Conservation (phyloP, 2,888 invertebrate species). For the Cartodere bifasciata region DNA sequence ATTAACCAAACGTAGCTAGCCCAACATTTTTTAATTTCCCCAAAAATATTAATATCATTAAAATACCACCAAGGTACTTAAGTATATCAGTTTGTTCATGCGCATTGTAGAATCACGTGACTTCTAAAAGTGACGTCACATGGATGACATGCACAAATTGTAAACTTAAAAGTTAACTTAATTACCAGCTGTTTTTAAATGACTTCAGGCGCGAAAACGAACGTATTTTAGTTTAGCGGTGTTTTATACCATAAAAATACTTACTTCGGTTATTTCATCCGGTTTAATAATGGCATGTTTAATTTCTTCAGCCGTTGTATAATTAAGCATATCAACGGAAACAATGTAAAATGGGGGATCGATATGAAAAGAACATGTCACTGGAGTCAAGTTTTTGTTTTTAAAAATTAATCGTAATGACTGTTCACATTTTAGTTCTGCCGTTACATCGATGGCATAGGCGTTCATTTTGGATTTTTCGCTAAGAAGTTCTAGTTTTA, state of each 20-base stretch:
- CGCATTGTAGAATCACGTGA: neutral
- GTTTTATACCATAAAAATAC: too few relatives aligned
- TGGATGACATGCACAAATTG: neutral
- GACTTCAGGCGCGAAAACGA: too few relatives aligned
- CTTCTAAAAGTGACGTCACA: neutral
- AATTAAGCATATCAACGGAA: slow-evolving; percentile 5
- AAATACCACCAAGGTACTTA: too few relatives aligned
- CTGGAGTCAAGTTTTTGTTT: slow-evolving; percentile 16
- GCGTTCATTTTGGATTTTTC: slow-evolving; percentile 16
- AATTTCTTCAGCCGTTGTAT: neutral
- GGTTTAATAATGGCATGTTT: slow-evolving; percentile 8
- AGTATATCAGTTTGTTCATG: too few relatives aligned
- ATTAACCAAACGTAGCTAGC: too few relatives aligned
- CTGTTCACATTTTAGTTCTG: slow-evolving; percentile 11
- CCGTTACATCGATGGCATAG: slow-evolving; percentile 20
- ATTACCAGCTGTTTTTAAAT: too few relatives aligned
- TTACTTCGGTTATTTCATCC: slow-evolving; percentile 8
- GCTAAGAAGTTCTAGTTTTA: slow-evolving; percentile 14
- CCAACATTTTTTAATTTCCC: too few relatives aligned
- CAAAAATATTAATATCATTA: too few relatives aligned
- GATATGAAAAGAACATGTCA: slow-evolving; percentile 12
- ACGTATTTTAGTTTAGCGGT: too few relatives aligned
- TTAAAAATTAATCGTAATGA: slow-evolving; percentile 14
- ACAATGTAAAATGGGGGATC: slow-evolving; percentile 12
- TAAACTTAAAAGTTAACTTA: too few relatives aligned